Percentiles rank a stretch among this genome's conserved stretches.
phyloP scores from a whole-genome alignment of 2,113 vertebrate genomes.

The Hipposideros armiger region DNA sequence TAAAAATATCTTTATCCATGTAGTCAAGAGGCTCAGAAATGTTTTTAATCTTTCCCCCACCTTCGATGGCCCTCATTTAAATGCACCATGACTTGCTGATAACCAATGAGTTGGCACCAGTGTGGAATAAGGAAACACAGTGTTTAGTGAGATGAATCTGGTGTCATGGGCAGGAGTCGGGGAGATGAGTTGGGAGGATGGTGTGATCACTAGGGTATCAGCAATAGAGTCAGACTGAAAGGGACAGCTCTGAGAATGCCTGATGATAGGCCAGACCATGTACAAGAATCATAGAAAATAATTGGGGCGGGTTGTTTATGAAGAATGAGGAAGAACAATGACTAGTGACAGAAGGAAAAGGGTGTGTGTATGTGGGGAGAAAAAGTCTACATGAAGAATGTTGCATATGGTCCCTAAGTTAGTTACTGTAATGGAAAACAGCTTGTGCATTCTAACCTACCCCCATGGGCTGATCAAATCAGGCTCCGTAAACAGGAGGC shows the following conservation, averaged over 20 bases:
- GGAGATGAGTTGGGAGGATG: not conserved
- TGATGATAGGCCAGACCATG: not conserved
- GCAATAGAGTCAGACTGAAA: not conserved
- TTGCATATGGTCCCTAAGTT: not conserved
- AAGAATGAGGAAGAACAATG: not conserved
- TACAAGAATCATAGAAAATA: not conserved
- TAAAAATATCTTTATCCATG: not conserved
- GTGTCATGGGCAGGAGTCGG: not conserved
- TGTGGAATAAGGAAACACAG: not conserved
- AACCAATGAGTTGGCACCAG: not conserved
- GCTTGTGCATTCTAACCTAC: not conserved
- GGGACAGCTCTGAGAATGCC: fast-evolving
- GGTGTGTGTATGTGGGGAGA: not conserved
- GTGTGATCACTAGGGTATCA: not conserved
- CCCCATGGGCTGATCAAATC: not conserved
- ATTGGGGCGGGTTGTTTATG: no score
- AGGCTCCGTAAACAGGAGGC: not conserved
- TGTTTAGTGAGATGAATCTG: not conserved
- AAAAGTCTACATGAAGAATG: not conserved
- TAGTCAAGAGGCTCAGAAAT: not conserved
- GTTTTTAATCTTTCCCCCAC: not conserved
- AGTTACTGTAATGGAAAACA: not conserved
- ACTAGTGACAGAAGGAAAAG: not conserved
- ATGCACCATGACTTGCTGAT: not conserved
- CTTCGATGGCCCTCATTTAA: not conserved